Percentiles rank a stretch among this genome's conserved stretches.
Evolutionary conservation across 2,113 vertebrate species (phyloP).

Genomic region (Nerophis ophidion): DNA sequence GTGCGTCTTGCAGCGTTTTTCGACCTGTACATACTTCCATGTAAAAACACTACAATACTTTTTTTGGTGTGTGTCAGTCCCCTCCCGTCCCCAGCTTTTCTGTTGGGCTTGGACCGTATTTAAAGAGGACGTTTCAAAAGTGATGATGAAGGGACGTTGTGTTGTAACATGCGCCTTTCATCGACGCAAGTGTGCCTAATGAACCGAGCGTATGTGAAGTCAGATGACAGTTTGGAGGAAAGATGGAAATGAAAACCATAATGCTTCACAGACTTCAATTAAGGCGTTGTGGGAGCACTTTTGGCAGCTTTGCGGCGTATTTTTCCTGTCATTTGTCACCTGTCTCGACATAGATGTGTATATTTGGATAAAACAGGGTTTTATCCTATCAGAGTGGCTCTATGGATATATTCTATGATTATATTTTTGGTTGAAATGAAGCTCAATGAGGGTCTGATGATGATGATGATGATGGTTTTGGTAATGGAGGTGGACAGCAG

Average conservation of each 20-base stretch:
- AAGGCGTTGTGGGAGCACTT: not conserved
- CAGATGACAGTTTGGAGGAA: not conserved
- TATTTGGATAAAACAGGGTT: slow-evolving; percentile 33
- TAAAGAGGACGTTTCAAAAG: not conserved
- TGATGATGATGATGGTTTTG: slow-evolving; percentile 25
- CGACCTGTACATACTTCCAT: slow-evolving; percentile 53
- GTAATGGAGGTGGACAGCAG: slow-evolving; percentile 18
- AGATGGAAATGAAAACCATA: not conserved
- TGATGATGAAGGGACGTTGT: not conserved
- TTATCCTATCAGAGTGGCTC: slow-evolving; percentile 49
- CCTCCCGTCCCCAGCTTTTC: not conserved
- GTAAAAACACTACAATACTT: slow-evolving; percentile 49
- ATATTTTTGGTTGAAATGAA: slow-evolving; percentile 35
- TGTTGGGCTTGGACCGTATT: not conserved
- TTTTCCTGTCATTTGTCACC: not conserved
- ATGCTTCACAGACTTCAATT: not conserved
- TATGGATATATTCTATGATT: slow-evolving; percentile 45
- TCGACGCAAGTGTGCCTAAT: not conserved
- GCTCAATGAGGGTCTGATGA: slow-evolving; percentile 27
- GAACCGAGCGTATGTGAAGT: not conserved
- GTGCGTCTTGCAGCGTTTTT: slow-evolving; percentile 46
- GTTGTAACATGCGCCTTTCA: not conserved
- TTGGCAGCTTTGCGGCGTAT: not conserved
- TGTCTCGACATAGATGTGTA: slow-evolving; percentile 5
- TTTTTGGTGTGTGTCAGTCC: slow-evolving; percentile 19